Base-by-base conservation (phyloP, 2,797 vertebrate species). In the Hyperoplus immaculatus region DNA sequence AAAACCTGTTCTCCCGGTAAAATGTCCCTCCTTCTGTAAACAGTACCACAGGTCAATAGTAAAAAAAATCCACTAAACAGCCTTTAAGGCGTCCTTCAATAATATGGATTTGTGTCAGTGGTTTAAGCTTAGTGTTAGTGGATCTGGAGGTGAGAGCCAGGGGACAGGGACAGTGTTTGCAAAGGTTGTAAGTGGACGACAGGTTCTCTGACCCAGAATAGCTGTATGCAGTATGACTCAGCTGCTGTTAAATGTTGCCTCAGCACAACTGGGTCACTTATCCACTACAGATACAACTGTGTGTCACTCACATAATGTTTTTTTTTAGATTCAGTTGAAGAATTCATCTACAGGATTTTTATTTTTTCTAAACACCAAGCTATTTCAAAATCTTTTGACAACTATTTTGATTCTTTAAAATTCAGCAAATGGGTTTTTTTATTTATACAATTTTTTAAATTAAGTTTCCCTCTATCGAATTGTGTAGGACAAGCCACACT, bases 141-240 rank as follows among this genome's bases (percentile, higher is more conserved):
- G 29, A 21, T 65, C 21, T 11, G 55, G 5, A 45, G 63, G 41
- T 47, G 39, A 9, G 12, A 29, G 21, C 6, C 2, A 12, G 57
- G 43, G 15, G 9, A 1, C 13, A 49, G n/a, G 5, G 5, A 0
- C 10, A 18, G 43, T 15, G 60, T 47, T 2, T 29, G 51, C 42
- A 39, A 43, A 78, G 57, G 64, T 16, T 71, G 80, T 51, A 68
- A 81, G 53, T 59, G 8, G 53, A 85, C 78, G 65, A 77, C 60
- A 41, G 67, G 45, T 58, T 21, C 21, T 21, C 21, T 21, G 21
- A 21, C 2, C n/a, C 2, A 60, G 51, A 64, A 64, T 66, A 60
- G 49, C 18, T 16, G 6, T 50, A 53, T 29, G 62, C 58, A 51
- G 70, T 16, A 2, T 13, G 50, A 59, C 45, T 78, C 58, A 39